Conservation (phyloP, 2,113 vertebrate genomes). For the rat (Rattus norvegicus) region DNA sequence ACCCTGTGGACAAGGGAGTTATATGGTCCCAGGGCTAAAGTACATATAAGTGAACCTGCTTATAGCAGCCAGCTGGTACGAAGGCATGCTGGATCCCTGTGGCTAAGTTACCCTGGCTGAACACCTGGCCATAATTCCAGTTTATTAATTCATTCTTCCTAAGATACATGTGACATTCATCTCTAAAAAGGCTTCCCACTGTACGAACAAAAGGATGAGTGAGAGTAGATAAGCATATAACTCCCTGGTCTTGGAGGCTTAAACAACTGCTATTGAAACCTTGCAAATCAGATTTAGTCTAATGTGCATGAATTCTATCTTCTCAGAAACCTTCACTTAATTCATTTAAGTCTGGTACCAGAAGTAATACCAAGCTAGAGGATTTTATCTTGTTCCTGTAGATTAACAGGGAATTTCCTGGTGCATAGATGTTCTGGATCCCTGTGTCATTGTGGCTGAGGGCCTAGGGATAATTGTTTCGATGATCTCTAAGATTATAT, state of each 20-base stretch:
- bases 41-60: neutral
- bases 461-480: neutral
- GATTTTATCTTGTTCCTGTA: neutral
- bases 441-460: neutral
- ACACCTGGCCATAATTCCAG: neutral
- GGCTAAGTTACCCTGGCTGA: neutral
- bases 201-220: neutral
- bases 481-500: neutral
- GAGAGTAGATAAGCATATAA: neutral
- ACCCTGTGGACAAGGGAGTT: neutral
- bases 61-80: neutral
- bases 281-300: neutral
- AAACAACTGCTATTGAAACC: neutral
- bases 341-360: neutral
- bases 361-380: neutral
- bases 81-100: neutral
- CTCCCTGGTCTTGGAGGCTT: neutral
- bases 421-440: neutral
- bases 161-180: neutral
- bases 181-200: neutral
- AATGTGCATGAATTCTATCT: neutral
- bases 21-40: neutral
- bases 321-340: neutral
- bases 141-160: neutral
- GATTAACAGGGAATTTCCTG: neutral